Conservation (phyloP, 2,888 invertebrate species). For the Amiota communis region DNA sequence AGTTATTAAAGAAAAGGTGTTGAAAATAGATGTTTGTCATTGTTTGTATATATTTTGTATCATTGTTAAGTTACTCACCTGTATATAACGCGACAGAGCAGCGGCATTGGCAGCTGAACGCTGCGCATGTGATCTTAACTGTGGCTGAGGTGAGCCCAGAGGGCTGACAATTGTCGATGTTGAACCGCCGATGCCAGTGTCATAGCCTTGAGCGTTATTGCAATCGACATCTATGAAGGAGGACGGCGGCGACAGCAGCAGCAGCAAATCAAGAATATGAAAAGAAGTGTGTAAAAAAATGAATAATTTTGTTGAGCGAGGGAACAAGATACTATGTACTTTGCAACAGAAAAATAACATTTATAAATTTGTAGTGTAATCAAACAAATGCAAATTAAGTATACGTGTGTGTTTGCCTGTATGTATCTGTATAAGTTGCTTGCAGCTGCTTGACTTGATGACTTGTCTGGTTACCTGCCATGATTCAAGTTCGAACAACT, state of each 20-base stretch:
- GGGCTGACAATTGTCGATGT: slow-evolving; percentile 73
- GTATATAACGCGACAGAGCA: slow-evolving; percentile 80
- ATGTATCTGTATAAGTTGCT: not conserved
- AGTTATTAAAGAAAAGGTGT: slow-evolving; percentile 34
- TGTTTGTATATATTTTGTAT: slow-evolving; percentile 17
- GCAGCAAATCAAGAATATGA: slow-evolving; percentile 11
- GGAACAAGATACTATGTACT: not conserved
- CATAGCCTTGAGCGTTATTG: slow-evolving; percentile 73
- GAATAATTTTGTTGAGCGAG: not conserved
- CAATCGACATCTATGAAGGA: slow-evolving; percentile 67
- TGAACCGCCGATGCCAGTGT: slow-evolving; percentile 73
- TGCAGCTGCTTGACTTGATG: slow-evolving; percentile 15
- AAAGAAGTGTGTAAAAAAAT: not conserved
- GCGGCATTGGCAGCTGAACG: slow-evolving; percentile 77
- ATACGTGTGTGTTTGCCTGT: not conserved
- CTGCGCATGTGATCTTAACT: slow-evolving; percentile 75
- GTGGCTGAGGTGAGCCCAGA: slow-evolving; percentile 75
- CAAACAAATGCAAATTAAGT: slow-evolving; percentile 30
- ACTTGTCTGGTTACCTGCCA: not conserved
- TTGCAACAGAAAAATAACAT: slow-evolving; percentile 20
- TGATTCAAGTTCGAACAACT: slow-evolving; percentile 9
- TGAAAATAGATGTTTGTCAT: slow-evolving; percentile 7
- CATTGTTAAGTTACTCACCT: slow-evolving; percentile 73
- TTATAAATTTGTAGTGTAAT: slow-evolving; percentile 24
- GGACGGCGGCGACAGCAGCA: not conserved